Percentiles rank a stretch among this genome's conserved stretches.
phyloP scores from a whole-genome alignment of 1,140 invertebrate genomes.

The Portunus trituberculatus region DNA sequence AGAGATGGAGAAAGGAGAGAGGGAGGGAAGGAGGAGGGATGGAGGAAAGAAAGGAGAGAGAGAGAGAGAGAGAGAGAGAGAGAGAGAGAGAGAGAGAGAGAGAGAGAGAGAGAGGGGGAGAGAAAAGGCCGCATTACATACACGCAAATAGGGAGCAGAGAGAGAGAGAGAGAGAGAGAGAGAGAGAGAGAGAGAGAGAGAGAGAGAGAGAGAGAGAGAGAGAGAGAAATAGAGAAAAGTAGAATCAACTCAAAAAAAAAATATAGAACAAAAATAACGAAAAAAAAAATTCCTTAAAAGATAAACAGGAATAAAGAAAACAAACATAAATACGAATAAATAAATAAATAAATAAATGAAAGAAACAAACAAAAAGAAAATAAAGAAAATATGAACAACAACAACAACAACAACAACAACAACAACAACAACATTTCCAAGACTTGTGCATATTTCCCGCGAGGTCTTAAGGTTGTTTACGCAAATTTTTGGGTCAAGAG shows the following conservation, averaged over 20 bases:
- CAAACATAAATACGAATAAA: not conserved
- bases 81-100: constrained; percentile 9
- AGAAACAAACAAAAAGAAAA: no score
- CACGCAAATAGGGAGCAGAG: not conserved
- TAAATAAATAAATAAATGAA: not conserved
- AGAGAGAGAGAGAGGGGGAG: constrained; percentile 6
- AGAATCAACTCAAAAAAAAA: no score
- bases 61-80: not conserved
- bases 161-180: constrained; percentile 18
- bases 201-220: no score
- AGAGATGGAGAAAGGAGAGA: no score
- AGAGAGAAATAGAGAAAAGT: no score
- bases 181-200: constrained; percentile 7
- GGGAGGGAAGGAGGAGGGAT: not conserved
- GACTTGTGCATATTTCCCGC: no score
- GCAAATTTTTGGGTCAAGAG: constrained; percentile 13
- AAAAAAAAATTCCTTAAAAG: not conserved
- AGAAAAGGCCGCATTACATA: constrained; percentile 4
- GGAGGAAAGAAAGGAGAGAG: not conserved
- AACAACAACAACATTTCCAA: no score
- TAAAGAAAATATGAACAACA: no score
- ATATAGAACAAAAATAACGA: no score
- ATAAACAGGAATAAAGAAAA: not conserved
- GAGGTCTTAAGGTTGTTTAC: not conserved
- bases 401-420: no score